Percentiles rank a stretch among this genome's conserved stretches.
Conservation (phyloP, 1,140 invertebrate genomes). For the Ladona fulva region DNA sequence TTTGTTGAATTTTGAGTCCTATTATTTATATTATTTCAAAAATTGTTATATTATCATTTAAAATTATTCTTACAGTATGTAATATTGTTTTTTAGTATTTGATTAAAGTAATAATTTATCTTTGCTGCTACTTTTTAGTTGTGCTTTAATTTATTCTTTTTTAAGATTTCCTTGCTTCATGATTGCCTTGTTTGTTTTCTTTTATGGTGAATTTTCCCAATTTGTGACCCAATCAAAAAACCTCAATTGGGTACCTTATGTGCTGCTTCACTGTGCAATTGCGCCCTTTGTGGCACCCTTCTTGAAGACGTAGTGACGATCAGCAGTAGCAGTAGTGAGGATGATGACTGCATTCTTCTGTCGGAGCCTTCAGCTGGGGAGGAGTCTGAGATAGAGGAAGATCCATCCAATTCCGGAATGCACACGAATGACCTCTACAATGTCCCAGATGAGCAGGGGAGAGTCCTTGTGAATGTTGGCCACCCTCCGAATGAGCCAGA, state of each 20-base stretch:
- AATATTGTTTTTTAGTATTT: no score
- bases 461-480: constrained; percentile 92
- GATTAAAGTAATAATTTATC: no score
- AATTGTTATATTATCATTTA: no score
- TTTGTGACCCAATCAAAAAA: background rate
- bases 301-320: constrained; percentile 49
- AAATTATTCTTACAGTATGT: no score
- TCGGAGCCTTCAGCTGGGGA: constrained; percentile 50
- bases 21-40: no score
- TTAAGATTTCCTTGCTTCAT: background rate
- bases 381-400: constrained; percentile 47
- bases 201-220: background rate
- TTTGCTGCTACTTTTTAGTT: background rate
- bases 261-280: background rate
- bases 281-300: constrained; percentile 27
- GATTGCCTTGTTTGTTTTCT: background rate
- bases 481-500: constrained; percentile 87
- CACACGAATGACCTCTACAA: constrained; percentile 89
- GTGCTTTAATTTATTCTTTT: background rate
- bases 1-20: no score
- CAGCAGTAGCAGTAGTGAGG: constrained; percentile 56
- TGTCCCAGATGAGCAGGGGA: constrained; percentile 79
- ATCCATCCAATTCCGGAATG: constrained; percentile 58
- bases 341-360: constrained; percentile 73
- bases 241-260: background rate